Percentiles rank a stretch among this genome's conserved stretches.
Evolutionary conservation across 2,888 invertebrate genomes (phyloP).

Genomic region (Drosophila borealis): DNA sequence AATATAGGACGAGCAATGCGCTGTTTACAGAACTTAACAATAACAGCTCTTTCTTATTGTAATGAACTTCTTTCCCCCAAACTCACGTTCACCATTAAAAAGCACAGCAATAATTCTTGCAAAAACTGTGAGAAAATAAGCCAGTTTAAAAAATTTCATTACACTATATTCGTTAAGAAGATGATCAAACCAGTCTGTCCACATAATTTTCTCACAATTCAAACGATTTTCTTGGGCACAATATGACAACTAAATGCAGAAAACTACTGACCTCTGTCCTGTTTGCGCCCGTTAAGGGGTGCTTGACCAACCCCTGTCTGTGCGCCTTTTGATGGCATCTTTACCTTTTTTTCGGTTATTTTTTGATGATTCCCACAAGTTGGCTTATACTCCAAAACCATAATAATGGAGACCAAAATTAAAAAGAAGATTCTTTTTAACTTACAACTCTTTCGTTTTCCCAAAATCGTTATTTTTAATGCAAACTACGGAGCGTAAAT

Average conservation of each 20-base stretch:
- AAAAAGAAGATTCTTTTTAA: too few relatives aligned
- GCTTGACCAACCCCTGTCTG: conserved; percentile 55
- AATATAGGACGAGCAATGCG: too few relatives aligned
- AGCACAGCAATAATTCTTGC: too few relatives aligned
- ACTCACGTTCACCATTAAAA: too few relatives aligned
- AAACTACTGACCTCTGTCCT: conserved; percentile 41
- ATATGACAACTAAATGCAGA: conserved; percentile 43
- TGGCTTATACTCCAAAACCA: neutral
- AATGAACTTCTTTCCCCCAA: too few relatives aligned
- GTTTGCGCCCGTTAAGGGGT: conserved; percentile 4
- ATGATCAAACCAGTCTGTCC: conserved; percentile 58
- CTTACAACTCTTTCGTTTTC: too few relatives aligned
- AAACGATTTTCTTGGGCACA: conserved; percentile 48
- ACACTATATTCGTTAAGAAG: neutral
- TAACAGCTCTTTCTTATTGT: too few relatives aligned
- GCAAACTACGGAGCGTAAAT: too few relatives aligned
- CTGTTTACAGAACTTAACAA: too few relatives aligned
- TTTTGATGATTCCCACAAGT: neutral
- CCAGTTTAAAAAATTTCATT: conserved; percentile 48
- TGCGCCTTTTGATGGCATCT: neutral
- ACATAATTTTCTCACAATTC: conserved; percentile 65
- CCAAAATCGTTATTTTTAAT: too few relatives aligned
- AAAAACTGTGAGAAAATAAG: conserved; percentile 44
- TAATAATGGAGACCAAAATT: too few relatives aligned
- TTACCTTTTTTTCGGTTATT: neutral